Evolutionary conservation across 2,888 invertebrate genomes (phyloP), one percentile per base, ranked within the genome.

Genomic region (Argyra leucocephala): DNA sequence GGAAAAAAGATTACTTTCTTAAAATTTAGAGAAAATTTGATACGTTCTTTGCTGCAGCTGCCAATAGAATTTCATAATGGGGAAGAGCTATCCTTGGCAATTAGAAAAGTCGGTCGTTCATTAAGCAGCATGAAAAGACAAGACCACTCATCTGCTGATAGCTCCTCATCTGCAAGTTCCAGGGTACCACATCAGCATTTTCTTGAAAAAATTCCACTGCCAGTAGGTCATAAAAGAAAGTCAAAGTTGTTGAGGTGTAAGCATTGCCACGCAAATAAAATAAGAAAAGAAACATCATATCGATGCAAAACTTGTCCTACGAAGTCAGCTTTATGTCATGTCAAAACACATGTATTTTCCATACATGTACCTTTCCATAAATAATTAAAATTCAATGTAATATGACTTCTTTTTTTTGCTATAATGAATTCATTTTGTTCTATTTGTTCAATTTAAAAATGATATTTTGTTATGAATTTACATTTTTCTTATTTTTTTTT

Each of bases 231-330:
- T 57, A 66, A 69, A 65, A 64, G 24, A 15, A 65, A 67, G 65
- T 59, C 58, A 61, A 48, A 57, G 26, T 67, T 60, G 36, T 18
- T 59, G 24, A 60, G 66, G 5, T 64, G 63, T 26, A 65, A 58
- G 62, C 62, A 66, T 26, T 66, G 59, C 26, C 22, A 15, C 61
- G 63, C 63, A 57, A 60, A 26, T 21, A 62, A 64, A 12, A 61
- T 64, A 48, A 24, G 64, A 21, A 65, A 66, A 48, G 65, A 66
- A 65, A 68, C 68, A 60, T 64, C 65, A 62, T 66, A 65, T 23
- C 65, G 68, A 26, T 66, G 68, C 61, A 65, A 68, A 64, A 65
- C 22, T 64, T 68, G 63, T 21, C 15, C 37, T 6, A 57, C 63
- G 61, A 66, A 64, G 36, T 57, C 64, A 22, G 60, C 63, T 24